Evolutionary conservation across 2,113 vertebrate genomes (phyloP), one percentile per base, ranked within the genome.

Genomic region (Chaetodon auriga): DNA sequence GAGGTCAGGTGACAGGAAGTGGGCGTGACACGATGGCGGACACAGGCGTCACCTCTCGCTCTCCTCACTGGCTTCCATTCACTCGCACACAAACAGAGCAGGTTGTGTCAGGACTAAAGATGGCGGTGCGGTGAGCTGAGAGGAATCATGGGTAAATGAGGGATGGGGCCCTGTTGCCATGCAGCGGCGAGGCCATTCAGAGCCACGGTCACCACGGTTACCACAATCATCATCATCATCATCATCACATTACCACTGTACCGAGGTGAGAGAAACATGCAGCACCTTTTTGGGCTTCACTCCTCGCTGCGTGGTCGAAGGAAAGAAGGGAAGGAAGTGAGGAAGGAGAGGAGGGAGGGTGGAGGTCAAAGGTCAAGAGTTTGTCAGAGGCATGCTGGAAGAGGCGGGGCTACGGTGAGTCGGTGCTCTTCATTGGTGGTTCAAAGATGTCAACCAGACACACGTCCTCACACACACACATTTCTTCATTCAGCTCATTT

Each of bases 231-330:
- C 70, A 78, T 71, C 81, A 43, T 66, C 79, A 89, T 89, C 70
- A 78, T 71, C 81, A 85, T 65, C 74, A 91, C 89, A 90, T 80
- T 64, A 90, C 68, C 79, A 91, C 82, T 81, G 87, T 85, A 92
- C 85, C 74, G 74, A 89, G 79, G 85, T 85, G 58, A 90, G 81
- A 95, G 91, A 94, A 94, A 95, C 94, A 95, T 95, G 96, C 96
- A 82, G 81, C 96, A 98, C 97, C 97, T 98, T 98, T 96, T 97
- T 98, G 77, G 96, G 96, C 90, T 98, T 98, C 85, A 93, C 79
- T 97, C 97, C 97, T 87, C 97, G 97, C 97, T 98, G 97, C 96
- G 75, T 96, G 94, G 92, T 85, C 84, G 91, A 89, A 89, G 93
- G 93, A 57, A 75, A 81, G 78, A 58, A 78, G 60, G 79, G 18